Base-by-base conservation (phyloP, 2,797 vertebrate genomes). In the Otolemur crassicaudatus region DNA sequence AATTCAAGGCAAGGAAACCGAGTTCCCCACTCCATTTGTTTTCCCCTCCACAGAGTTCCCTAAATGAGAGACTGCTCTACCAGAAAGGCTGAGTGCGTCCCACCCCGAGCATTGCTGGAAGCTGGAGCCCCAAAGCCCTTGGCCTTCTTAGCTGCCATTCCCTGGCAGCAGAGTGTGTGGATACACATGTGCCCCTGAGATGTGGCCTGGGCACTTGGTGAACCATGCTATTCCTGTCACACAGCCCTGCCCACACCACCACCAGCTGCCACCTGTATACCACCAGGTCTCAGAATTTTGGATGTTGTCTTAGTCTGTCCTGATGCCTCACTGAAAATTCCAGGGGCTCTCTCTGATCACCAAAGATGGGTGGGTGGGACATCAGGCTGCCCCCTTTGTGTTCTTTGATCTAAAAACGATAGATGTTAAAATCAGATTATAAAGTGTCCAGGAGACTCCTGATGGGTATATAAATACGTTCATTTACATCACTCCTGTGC, bases 201-300 rank as follows among this genome's bases (percentile, higher is more conserved):
- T 91, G 84, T 91, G 96, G 93, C 88, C 90, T 61, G 96, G 97
- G 79, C 49, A 94, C 95, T 94, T 83, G 16, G 95, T 2, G 92
- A 95, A 95, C 82, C 93, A 84, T 20, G 63, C 58, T 89, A 87
- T 94, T 91, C 82, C 92, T 46, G 93, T 63, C 96, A 67, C 83
- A 90, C 81, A 40, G 96, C 91, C 84, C 97, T 87, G 85, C 5
- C 34, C 61, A 27, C 94, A 5, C 91, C 96, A 96, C 91, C 43
- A 60, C 7, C 87, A 87, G 46, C 29, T 56, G 31, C 69, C 95
- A 65, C 75, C 67, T 70, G 77, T 87, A 65, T 22, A 11, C 58
- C 87, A 46, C 95, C 95, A 94, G 85, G 94, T 69, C 96, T 97
- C 40, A 23, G n/a, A 37, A 77, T n/a, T 72, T 65, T 93, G 93